Evolutionary conservation across 2,797 vertebrate species (phyloP).

Genomic region (Lagodon rhomboides): DNA sequence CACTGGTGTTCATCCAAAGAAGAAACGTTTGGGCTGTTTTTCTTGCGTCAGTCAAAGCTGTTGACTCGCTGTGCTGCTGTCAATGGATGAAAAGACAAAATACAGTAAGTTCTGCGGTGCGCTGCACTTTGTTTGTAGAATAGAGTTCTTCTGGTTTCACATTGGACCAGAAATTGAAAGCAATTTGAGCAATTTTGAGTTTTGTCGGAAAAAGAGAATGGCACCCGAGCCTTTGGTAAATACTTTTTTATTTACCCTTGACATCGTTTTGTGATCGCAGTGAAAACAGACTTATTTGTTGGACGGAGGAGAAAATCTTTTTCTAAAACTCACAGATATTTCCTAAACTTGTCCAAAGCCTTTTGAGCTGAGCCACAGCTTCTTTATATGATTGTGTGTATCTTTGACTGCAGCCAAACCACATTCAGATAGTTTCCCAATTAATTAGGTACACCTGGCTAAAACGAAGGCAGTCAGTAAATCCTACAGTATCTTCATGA

Average conservation of each 20-base stretch:
- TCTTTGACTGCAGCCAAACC: slow-evolving; percentile 13
- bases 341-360: slow-evolving; percentile 16
- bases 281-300: slow-evolving; percentile 35
- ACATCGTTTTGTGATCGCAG: slow-evolving; percentile 43
- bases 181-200: slow-evolving; percentile 19
- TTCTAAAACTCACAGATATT: slow-evolving; percentile 39
- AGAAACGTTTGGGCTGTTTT: slow-evolving; percentile 44
- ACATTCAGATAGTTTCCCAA: not conserved
- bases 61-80: slow-evolving; percentile 34
- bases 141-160: slow-evolving; percentile 24
- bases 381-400: slow-evolving; percentile 1
- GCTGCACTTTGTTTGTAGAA: slow-evolving; percentile 21
- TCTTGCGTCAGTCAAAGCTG: slow-evolving; percentile 56
- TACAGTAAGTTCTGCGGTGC: not conserved
- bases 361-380: slow-evolving; percentile 42
- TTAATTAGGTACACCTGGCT: not conserved
- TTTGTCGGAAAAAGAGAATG: slow-evolving; percentile 17
- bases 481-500: not conserved
- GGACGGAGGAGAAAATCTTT: slow-evolving; percentile 39
- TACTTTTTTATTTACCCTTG: slow-evolving; percentile 56
- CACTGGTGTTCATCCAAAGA: slow-evolving; percentile 29
- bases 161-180: slow-evolving; percentile 33
- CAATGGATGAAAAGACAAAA: slow-evolving; percentile 17
- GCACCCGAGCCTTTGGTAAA: slow-evolving; percentile 52
- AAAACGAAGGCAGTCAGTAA: not conserved